Base-by-base conservation (phyloP, 1,140 invertebrate genomes). In the Drosophila navojoa region DNA sequence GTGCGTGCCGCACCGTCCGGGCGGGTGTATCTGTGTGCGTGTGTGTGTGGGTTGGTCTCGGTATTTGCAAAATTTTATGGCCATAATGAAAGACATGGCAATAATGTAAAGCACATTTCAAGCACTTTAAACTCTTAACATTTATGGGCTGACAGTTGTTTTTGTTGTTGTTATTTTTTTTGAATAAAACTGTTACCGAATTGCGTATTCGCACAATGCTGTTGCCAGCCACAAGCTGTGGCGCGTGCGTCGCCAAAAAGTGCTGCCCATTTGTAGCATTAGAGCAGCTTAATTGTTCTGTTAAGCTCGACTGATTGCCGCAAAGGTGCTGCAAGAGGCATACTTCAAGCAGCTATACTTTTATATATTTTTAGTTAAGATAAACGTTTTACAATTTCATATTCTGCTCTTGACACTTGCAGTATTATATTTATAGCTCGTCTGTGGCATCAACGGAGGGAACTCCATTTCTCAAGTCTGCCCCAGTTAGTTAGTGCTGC, bases 1-100 rank as follows among this genome's bases (percentile, higher is more conserved):
- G 79, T 86, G 81, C 81, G 81, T 86, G 81, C 71, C 68, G 76
- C 64, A 52, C 60, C 35, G 49, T 47, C 22, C 25, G 44, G 55
- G 49, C 52, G 35, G 35, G 58, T 40, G 5, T 40, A 22, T 22
- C 19, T 22, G 7, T 63, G 32, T 60, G 61, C 54, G 66, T 50
- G 68, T 54, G 38, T 35, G 63, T 76, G 81, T 84, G 78, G 60
- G 59, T 57, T 38, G 61, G 74, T 59, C 52, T 40, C 42, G 81
- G 81, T 82, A 86, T 86, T 82, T 82, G 82, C 76, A 87, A 86
- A 86, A 81, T 86, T 82, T 86, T 87, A 81, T 87, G 81, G 81
- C 78, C 76, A 82, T 79, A 86, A 87, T 76, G 76, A 87, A 78
- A 81, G 63, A 73, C 79, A 81, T 58, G 72, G 62, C 68, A 63